Percentiles rank a stretch among this genome's conserved stretches.
Conservation (phyloP, 2,888 invertebrate species). For the Zygothrica quintamaculata region DNA sequence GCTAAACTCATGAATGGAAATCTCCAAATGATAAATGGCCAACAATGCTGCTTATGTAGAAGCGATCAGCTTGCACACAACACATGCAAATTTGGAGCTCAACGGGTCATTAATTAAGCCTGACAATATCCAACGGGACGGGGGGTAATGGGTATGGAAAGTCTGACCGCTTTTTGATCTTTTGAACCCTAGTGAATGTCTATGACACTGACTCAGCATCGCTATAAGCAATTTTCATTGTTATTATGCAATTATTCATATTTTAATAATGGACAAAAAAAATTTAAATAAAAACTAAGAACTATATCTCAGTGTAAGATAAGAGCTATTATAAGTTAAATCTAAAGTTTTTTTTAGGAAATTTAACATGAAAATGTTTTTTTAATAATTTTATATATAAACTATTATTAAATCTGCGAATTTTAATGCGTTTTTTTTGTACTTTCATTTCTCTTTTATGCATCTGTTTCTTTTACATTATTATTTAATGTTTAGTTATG, state of each 20-base stretch:
- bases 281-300: too few relatives aligned
- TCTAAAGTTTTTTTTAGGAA: too few relatives aligned
- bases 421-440: neutral
- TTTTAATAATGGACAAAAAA: too few relatives aligned
- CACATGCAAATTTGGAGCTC: slow-evolving; percentile 61
- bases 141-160: slow-evolving; percentile 10
- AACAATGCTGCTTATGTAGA: slow-evolving; percentile 46
- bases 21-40: slow-evolving; percentile 65
- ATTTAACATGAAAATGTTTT: too few relatives aligned
- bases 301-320: too few relatives aligned
- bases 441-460: neutral
- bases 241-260: too few relatives aligned
- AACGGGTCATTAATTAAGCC: slow-evolving; percentile 69
- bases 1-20: slow-evolving; percentile 25
- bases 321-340: too few relatives aligned
- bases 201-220: neutral
- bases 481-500: too few relatives aligned
- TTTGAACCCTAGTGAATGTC: slow-evolving; percentile 1
- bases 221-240: neutral
- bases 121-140: slow-evolving; percentile 45
- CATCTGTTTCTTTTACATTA: too few relatives aligned
- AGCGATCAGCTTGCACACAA: slow-evolving; percentile 51
- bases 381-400: too few relatives aligned
- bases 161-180: neutral
- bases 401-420: too few relatives aligned